Evolutionary conservation across 2,888 invertebrate species (phyloP), one percentile per base, ranked within the genome.

Genomic region (Piscicola geometra): DNA sequence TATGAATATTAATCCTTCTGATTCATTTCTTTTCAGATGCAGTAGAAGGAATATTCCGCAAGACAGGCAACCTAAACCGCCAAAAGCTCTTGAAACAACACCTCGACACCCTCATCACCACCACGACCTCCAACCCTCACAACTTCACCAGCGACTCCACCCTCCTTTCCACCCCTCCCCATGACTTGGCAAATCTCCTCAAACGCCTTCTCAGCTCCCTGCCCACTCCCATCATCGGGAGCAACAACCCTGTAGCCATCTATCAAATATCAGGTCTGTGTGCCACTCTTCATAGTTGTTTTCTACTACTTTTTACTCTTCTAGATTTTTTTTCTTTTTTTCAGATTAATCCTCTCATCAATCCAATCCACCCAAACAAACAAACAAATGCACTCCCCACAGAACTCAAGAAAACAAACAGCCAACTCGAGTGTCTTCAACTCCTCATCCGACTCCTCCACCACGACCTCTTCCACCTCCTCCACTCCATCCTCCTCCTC

Each of bases 401-500:
- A 75, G 75, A 69, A 33, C 70, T 75, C 70, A 69, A 60, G 28
- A 68, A 60, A 28, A 68, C 68, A 30, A 25, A 21, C 35, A 71
- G 47, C 35, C 52, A 74, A 30, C 50, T 73, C 25, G 47, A 72
- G 18, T 75, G 67, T 15, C 50, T 76, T n/a, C 73, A 76, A 56
- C 69, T 76, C 60, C 74, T 76, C 12, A 35, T 76, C n/a, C 73
- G 50, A 18, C 69, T 76, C 28, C 33, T 74, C 0, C 74, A 75
- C 3, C 32, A 35, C 15, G 74, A 74, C 28, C 64, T 73, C 52
- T 69, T 74, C 56, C 36, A 21, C n/a, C 74, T 76, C 15, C 60
- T 74, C 21, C 1, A 52, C 35, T 47, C 41, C 1, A 12, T 76
- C 36, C 50, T 76, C 30, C 30, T 0, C 21, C 74, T 76, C 2